Evolutionary conservation across 2,797 vertebrate species (phyloP).

Genomic region (Chloroceryle inda): DNA sequence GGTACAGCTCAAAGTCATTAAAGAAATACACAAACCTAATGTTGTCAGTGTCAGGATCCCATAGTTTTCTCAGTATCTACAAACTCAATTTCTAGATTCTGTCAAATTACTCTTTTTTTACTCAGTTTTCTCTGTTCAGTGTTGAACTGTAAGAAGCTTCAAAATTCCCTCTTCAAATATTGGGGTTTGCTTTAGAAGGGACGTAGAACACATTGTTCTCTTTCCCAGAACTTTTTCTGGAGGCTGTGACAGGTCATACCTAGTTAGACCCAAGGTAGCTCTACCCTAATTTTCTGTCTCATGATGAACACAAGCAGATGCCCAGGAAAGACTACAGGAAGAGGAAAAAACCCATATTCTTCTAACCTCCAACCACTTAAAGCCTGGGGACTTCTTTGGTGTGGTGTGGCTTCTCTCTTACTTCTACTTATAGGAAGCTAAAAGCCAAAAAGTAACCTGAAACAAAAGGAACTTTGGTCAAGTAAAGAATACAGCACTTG

Average conservation of each 20-base stretch:
- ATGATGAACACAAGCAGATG: neutral
- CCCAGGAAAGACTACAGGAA: neutral
- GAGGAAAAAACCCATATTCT: too few relatives aligned
- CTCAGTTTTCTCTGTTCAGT: neutral
- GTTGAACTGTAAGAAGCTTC: neutral
- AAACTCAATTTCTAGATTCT: neutral
- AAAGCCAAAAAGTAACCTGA: neutral
- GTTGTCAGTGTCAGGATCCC: neutral
- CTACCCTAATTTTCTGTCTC: neutral
- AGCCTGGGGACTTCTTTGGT: fast-evolving
- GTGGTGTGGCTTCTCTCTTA: neutral
- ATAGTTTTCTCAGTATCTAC: neutral
- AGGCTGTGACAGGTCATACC: neutral
- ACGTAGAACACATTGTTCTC: neutral
- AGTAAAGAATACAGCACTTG: neutral
- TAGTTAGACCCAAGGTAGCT: neutral
- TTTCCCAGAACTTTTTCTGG: neutral
- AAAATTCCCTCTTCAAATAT: neutral
- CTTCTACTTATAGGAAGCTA: neutral
- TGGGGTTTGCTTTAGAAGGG: neutral
- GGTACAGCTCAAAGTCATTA: neutral
- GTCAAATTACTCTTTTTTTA: neutral
- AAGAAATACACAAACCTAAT: neutral
- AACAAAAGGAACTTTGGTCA: neutral
- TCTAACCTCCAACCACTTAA: neutral